A percentile compares a stretch with the other conserved stretches of the same genome.
These are phyloP conservation scores for Phalanger gymnotis DNA, from an alignment of 2,797 vertebrate genomes.

Conservation along the genomic window DNA sequence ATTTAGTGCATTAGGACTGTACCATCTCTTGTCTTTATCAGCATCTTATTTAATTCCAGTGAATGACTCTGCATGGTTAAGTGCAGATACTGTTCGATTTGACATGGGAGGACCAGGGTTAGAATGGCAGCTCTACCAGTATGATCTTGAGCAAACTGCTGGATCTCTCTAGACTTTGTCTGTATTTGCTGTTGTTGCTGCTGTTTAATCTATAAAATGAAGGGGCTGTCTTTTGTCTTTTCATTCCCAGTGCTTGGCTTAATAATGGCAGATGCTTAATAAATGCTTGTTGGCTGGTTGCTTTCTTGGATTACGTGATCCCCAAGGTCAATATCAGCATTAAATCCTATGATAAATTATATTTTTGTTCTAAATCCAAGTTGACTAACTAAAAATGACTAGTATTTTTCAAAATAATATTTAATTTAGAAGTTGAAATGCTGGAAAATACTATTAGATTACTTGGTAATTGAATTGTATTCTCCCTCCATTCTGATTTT, in stretches of 20 bases:
- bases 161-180: neutral
- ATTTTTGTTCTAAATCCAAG: neutral
- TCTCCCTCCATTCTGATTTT: neutral
- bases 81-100: neutral
- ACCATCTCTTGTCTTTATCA: neutral
- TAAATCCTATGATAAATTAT: neutral
- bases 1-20: neutral
- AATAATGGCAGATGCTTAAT: neutral
- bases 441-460: neutral
- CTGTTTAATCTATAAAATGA: neutral
- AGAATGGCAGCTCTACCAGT: neutral
- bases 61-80: neutral
- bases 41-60: neutral
- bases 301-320: neutral
- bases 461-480: neutral
- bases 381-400: neutral
- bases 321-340: neutral
- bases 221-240: neutral
- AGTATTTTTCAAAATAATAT: neutral
- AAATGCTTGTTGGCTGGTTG: neutral
- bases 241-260: neutral
- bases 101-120: neutral
- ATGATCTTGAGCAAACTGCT: neutral
- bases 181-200: no score
- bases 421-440: neutral